These are phyloP conservation scores for Portunus trituberculatus DNA, from an alignment of 1,140 invertebrate species.

Conservation along the genomic window DNA sequence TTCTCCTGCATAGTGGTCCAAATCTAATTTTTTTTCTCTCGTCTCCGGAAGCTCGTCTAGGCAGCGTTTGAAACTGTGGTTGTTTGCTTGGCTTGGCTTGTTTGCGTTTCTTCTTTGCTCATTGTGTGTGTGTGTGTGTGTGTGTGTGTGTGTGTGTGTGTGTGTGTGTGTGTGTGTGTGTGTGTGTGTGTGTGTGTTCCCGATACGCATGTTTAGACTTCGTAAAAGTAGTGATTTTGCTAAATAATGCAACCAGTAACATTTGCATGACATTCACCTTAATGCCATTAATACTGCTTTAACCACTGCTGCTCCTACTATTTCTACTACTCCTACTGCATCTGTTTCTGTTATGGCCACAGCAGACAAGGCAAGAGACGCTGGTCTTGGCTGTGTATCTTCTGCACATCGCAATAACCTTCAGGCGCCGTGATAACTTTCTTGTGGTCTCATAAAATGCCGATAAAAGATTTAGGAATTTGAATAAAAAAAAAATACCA, in stretches of 20 bases:
- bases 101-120: neutral
- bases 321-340: neutral
- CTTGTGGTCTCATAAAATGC: neutral
- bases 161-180: constrained; percentile 11
- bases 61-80: neutral
- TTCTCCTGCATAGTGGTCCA: neutral
- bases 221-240: neutral
- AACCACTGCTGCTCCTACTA: too few species aligned
- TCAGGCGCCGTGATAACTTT: neutral
- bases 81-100: neutral
- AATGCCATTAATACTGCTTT: too few species aligned
- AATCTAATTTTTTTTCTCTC: neutral
- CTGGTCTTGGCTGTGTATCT: too few species aligned
- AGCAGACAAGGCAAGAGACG: too few species aligned
- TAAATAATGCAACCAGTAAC: neutral
- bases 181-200: neutral
- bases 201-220: neutral
- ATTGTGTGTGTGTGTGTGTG: neutral
- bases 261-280: neutral
- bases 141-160: constrained; percentile 10
- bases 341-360: too few species aligned
- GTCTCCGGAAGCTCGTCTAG: neutral
- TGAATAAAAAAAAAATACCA: neutral
- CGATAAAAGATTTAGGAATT: neutral
- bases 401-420: too few species aligned